Evolutionary conservation across 2,797 vertebrate species (phyloP).

Genomic region (Sebastes steindachneri): DNA sequence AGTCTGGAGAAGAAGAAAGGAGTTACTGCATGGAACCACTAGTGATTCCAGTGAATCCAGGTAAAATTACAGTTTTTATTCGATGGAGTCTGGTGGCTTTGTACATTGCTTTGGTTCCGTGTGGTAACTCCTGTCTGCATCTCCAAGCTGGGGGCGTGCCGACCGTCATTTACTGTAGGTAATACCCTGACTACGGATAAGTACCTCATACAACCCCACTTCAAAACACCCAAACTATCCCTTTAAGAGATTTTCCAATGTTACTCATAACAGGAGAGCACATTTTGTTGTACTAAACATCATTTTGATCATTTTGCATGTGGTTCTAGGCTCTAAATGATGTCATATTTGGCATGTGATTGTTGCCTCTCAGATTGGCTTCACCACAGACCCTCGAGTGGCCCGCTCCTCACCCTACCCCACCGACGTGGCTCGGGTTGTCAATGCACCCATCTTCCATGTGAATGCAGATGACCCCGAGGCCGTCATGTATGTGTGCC

Average conservation of each 20-base stretch:
- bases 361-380: constrained; percentile 87
- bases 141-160: too few species aligned
- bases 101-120: too few species aligned
- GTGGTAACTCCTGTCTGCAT: too few species aligned
- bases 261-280: neutral
- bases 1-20: too few species aligned
- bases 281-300: neutral
- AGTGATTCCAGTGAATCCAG: too few species aligned
- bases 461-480: constrained; percentile 92
- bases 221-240: too few species aligned
- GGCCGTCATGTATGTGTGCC: constrained; percentile 91
- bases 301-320: neutral
- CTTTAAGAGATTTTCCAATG: neutral
- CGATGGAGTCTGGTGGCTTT: too few species aligned
- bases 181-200: too few species aligned
- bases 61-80: too few species aligned
- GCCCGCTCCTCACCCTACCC: constrained; percentile 92
- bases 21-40: too few species aligned
- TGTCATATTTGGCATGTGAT: neutral
- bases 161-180: too few species aligned
- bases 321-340: neutral
- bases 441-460: constrained; percentile 93
- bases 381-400: constrained; percentile 92
- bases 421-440: constrained; percentile 90
- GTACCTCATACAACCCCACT: too few species aligned